These are phyloP conservation scores for Bucco capensis DNA, from an alignment of 2,113 vertebrate genomes.

Conservation along the genomic window DNA sequence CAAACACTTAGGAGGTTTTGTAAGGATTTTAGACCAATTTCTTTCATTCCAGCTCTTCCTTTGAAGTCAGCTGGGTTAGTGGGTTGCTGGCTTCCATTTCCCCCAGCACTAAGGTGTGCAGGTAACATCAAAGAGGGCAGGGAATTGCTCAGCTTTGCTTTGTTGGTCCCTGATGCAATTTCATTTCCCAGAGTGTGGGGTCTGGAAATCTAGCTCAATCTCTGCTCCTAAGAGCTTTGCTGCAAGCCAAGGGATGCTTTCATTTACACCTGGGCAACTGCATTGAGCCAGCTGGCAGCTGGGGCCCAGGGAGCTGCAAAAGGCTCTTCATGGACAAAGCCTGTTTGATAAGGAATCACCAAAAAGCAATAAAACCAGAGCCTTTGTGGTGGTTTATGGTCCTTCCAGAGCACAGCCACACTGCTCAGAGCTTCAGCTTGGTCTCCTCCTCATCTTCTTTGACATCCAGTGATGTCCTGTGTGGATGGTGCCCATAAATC, in stretches of 20 bases:
- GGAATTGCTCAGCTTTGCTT: not conserved
- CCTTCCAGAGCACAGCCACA: not conserved
- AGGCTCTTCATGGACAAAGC: not conserved
- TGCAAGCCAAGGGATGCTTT: not conserved
- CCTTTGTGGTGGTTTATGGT: not conserved
- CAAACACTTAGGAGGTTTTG: not conserved
- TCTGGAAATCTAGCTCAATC: slow-evolving; percentile 11
- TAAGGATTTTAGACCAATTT: not conserved
- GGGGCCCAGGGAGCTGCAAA: not conserved
- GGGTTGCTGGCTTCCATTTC: not conserved
- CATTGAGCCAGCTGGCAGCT: slow-evolving; percentile 21
- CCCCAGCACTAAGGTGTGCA: not conserved
- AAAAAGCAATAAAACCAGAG: not conserved
- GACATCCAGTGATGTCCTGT: not conserved
- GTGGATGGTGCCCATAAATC: not conserved
- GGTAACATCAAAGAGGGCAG: not conserved
- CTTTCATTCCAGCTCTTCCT: not conserved
- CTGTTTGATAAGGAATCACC: not conserved
- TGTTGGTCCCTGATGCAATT: not conserved
- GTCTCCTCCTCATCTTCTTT: not conserved
- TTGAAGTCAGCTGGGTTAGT: not conserved
- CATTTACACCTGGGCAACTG: not conserved
- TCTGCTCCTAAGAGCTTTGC: not conserved
- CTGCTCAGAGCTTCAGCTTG: not conserved
- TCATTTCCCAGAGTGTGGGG: slow-evolving; percentile 1